phyloP scores from a whole-genome alignment of 2,888 invertebrate species.

The Augiades crinisus region DNA sequence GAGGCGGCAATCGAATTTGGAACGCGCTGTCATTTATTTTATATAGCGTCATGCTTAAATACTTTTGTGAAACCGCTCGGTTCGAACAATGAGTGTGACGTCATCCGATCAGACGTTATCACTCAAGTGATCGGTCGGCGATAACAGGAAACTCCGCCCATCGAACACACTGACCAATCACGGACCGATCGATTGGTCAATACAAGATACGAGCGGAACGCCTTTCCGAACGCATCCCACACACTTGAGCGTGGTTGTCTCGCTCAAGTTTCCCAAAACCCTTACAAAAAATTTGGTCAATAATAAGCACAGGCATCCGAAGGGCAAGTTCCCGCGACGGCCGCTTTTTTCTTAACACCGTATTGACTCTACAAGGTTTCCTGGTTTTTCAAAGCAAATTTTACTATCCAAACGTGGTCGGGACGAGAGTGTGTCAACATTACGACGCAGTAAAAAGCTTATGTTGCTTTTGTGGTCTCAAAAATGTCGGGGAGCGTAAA shows the following conservation, averaged over 20 bases:
- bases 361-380: slow-evolving; percentile 43
- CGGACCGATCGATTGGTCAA: slow-evolving; percentile 68
- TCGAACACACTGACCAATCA: slow-evolving; percentile 62
- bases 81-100: slow-evolving; percentile 52
- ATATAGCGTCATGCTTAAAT: slow-evolving; percentile 25
- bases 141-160: slow-evolving; percentile 67
- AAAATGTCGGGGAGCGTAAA: slow-evolving; percentile 69
- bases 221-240: slow-evolving; percentile 41
- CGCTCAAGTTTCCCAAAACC: background rate
- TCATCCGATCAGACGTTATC: slow-evolving; percentile 51
- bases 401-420: slow-evolving; percentile 26
- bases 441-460: slow-evolving; percentile 57
- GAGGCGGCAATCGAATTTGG: slow-evolving; percentile 21
- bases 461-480: slow-evolving; percentile 52
- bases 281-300: slow-evolving; percentile 11
- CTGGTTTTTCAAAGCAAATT: slow-evolving; percentile 40
- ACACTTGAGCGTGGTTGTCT: background rate
- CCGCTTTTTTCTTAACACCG: slow-evolving; percentile 32
- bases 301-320: slow-evolving; percentile 11
- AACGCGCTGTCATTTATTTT: slow-evolving; percentile 17
- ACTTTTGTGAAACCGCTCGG: slow-evolving; percentile 23
- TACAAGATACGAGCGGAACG: slow-evolving; percentile 44
- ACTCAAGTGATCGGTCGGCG: slow-evolving; percentile 46
- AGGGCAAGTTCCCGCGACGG: slow-evolving; percentile 32
- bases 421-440: slow-evolving; percentile 45